phyloP scores from a whole-genome alignment of 35 echinoderm and acorn worm species.

The Lytechinus variegatus region DNA sequence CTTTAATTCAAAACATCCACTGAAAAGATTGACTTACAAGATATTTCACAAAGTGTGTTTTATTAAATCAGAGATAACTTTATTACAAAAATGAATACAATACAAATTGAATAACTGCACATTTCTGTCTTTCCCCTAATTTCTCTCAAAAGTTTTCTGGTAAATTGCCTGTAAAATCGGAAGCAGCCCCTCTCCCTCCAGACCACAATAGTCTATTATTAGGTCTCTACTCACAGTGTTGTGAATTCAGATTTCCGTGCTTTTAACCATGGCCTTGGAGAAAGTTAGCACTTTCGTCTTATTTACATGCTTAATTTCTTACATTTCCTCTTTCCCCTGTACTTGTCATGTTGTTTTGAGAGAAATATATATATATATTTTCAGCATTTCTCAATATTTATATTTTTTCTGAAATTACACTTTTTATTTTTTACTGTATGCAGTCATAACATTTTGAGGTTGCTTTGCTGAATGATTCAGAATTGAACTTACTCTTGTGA shows the following conservation, averaged over 20 bases:
- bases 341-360: background rate
- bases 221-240: background rate
- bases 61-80: background rate
- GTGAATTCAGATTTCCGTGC: background rate
- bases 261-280: background rate
- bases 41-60: background rate
- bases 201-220: slow-evolving; percentile 2
- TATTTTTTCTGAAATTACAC: background rate
- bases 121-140: background rate
- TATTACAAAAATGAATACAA: background rate
- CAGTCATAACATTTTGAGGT: no score
- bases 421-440: background rate
- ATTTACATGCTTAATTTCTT: background rate
- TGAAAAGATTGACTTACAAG: background rate
- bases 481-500: no score
- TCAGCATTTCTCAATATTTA: background rate
- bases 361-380: no score
- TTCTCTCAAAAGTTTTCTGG: background rate
- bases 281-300: background rate
- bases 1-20: background rate
- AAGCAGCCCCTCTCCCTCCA: background rate
- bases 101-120: background rate
- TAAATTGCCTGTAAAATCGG: background rate
- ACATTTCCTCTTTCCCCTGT: background rate
- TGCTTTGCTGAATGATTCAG: no score